These are phyloP conservation scores for Meliscaeva auricollis DNA, from an alignment of 2,888 invertebrate genomes.

Conservation along the genomic window DNA sequence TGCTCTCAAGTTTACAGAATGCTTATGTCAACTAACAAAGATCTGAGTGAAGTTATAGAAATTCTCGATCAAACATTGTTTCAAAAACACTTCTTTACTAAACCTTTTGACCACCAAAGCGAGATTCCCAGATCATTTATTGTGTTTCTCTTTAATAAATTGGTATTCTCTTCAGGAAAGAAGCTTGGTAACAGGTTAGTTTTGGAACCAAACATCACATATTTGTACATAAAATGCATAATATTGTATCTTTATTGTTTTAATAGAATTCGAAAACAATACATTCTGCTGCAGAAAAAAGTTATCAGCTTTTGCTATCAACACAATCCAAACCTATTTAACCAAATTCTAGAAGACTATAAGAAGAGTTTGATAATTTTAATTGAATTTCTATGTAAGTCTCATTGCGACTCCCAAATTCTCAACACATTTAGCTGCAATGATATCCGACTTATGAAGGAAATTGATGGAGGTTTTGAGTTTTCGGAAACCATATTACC, in stretches of 20 bases:
- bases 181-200: slow-evolving; percentile 47
- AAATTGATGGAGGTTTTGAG: slow-evolving; percentile 41
- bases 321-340: slow-evolving; percentile 52
- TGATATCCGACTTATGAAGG: slow-evolving; percentile 26
- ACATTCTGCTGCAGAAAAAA: slow-evolving; percentile 80
- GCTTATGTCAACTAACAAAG: slow-evolving; percentile 76
- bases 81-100: slow-evolving; percentile 47
- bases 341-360: slow-evolving; percentile 44
- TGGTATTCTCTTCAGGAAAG: slow-evolving; percentile 38
- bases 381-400: slow-evolving; percentile 12
- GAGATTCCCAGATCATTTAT: slow-evolving; percentile 48
- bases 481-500: slow-evolving; percentile 11
- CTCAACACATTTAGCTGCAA: slow-evolving; percentile 29
- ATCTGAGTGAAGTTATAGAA: slow-evolving; percentile 31
- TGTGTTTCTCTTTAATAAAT: slow-evolving; percentile 54
- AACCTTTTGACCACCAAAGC: slow-evolving; percentile 51
- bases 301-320: slow-evolving; percentile 48
- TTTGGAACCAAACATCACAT: background rate
- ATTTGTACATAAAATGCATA: background rate
- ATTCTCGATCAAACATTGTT: slow-evolving; percentile 55
- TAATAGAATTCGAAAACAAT: slow-evolving; percentile 78
- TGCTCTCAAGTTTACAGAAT: slow-evolving; percentile 77
- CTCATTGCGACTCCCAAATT: background rate
- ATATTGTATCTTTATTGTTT: background rate
- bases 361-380: slow-evolving; percentile 19